Base-by-base conservation (phyloP, 2,797 vertebrate genomes). In the Tolypeutes matacus region DNA sequence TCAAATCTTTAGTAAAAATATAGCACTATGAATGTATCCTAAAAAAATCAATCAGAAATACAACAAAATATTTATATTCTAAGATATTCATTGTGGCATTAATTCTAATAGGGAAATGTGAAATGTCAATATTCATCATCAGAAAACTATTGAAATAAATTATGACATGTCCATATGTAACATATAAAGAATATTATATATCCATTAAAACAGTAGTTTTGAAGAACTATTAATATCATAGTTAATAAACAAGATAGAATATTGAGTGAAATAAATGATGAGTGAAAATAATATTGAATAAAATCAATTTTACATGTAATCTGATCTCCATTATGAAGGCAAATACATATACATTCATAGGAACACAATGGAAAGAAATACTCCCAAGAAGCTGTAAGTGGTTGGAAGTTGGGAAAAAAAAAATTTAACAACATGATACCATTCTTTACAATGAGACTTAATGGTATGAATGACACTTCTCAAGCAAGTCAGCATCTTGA, bases 241-340 rank as follows among this genome's bases (percentile, higher is more conserved):
- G 60, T 3, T 0, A 85, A 60, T 53, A 14, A 67, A 20, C 13
- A 65, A 36, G 1, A 23, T 60, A 42, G 5, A 56, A 77, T 36
- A 67, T n/a, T 86, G 14, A 56, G 25, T 65, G 11, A 73, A 96
- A 85, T 60, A 42, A n/a, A 29, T 82, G n/a, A 91, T 81, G 21
- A 78, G 0, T 77, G 31, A 70, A 56, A 67, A 60, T 42, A 56
- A 80, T 56, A 49, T 5, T 82, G 18, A 84, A 20, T 76, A 49
- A 89, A 62, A 62, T 73, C 70, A 89, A 49, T 18, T 46, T 78
- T 89, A n/a, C 2, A 34, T 64, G 17, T 4, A 34, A 36, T 31
- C 25, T 46, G 4, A 49, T 23, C 20, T 91, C 11, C 11, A 70
- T 49, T 88, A 76, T 77, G 7, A 23, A 88, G 11, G 6, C 15